Evolutionary conservation across 1,140 invertebrate species (phyloP).

Genomic region (Drosophila serrata): DNA sequence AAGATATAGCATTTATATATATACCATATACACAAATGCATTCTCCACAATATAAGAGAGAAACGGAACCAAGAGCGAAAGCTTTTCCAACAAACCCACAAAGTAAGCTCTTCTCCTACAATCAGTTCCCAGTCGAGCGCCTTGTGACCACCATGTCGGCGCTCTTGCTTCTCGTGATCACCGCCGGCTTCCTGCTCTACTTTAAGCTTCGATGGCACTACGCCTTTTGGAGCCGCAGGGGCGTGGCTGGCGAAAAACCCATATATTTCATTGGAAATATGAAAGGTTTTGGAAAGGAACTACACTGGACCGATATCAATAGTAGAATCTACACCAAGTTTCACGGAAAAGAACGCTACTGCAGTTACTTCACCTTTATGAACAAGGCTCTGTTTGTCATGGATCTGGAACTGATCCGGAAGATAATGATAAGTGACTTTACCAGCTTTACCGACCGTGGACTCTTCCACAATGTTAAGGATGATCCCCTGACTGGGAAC

Average conservation of each 20-base stretch:
- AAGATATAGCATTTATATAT: neutral
- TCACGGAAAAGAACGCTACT: slow-evolving; percentile 38
- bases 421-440: slow-evolving; percentile 87
- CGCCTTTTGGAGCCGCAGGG: slow-evolving; percentile 85
- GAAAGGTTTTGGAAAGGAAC: slow-evolving; percentile 49
- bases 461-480: slow-evolving; percentile 85
- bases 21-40: slow-evolving; percentile 1
- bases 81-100: slow-evolving; percentile 15
- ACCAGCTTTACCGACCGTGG: slow-evolving; percentile 86
- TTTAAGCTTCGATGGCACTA: slow-evolving; percentile 47
- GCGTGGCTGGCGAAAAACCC: slow-evolving; percentile 72
- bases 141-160: slow-evolving; percentile 34
- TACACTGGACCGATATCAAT: slow-evolving; percentile 72
- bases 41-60: neutral
- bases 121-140: slow-evolving; percentile 34
- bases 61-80: slow-evolving; percentile 9
- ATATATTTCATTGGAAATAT: slow-evolving; percentile 61
- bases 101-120: neutral
- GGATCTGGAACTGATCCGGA: slow-evolving; percentile 85
- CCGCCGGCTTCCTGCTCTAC: slow-evolving; percentile 34
- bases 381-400: slow-evolving; percentile 64
- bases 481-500: slow-evolving; percentile 86
- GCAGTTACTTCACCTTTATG: slow-evolving; percentile 66
- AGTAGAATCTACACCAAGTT: slow-evolving; percentile 58
- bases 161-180: slow-evolving; percentile 27